These are phyloP conservation scores for Chlorops oryzae DNA, from an alignment of 1,140 invertebrate species.

Conservation along the genomic window DNA sequence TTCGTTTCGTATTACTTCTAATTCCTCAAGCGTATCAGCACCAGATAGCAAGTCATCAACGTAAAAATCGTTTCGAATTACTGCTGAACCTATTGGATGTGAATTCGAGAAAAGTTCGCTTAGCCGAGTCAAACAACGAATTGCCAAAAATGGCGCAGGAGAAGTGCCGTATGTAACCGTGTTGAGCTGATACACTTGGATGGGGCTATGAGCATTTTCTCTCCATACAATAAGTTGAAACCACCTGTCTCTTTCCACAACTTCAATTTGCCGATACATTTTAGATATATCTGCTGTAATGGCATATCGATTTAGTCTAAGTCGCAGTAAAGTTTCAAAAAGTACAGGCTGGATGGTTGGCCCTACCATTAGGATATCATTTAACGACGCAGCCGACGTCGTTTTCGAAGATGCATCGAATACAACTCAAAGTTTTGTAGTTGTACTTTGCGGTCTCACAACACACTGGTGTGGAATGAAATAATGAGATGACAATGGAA, in stretches of 20 bases:
- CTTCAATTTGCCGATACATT: conserved; percentile 36
- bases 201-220: conserved; percentile 14
- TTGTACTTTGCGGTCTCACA: conserved; percentile 5
- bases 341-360: conserved; percentile 15
- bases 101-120: conserved; percentile 18
- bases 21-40: background rate
- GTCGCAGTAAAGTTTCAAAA: conserved; percentile 39
- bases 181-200: conserved; percentile 13
- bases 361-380: conserved; percentile 13
- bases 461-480: conserved; percentile 27
- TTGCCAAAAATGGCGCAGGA: conserved; percentile 36
- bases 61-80: conserved; percentile 28
- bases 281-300: conserved; percentile 26
- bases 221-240: conserved; percentile 46
- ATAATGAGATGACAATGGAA: conserved; percentile 17
- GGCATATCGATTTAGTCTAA: conserved; percentile 33
- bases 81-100: conserved; percentile 24
- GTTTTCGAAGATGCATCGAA: conserved; percentile 10
- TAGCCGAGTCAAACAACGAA: conserved; percentile 32
- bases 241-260: conserved; percentile 17
- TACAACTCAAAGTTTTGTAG: conserved; percentile 18
- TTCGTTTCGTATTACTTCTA: background rate
- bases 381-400: conserved; percentile 20
- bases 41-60: background rate
- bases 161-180: conserved; percentile 39